Evolutionary conservation across 1,140 invertebrate genomes (phyloP), one percentile per base, ranked within the genome.

Genomic region (Leptonema lineaticorne): DNA sequence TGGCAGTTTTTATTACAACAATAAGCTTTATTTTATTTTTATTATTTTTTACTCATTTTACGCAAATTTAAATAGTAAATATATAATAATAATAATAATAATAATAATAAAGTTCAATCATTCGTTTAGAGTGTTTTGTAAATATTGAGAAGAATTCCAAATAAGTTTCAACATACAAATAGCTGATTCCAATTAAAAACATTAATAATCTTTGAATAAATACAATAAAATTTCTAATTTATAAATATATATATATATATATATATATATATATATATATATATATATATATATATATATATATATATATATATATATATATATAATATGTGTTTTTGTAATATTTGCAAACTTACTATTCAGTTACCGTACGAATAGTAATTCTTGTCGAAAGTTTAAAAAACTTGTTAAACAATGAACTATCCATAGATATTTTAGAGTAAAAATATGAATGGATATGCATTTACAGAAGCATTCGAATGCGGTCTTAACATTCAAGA

Each of bases 381-480:
- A n/a, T 59, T 59, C 24, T 59, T 59, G 57, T 59, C 57, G 33
- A 24, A 59, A 26, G 2, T 16, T 59, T 33, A 30, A 53, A 59
- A 18, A 59, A 30, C 24, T 53, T 33, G 14, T 59, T 26, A 22
- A 50, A 41, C 20, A 53, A 29, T n/a, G n/a, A 68, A 56, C 28
- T 29, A 33, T 72, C 67, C 70, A 53, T 57, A 65, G 56, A 63
- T 64, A 67, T 69, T 69, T 48, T 58, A 45, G 57, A 20, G 63
- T n/a, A 67, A 67, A 69, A 67, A 72, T 69, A 72, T 63, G 50
- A 72, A 63, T 67, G 67, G 66, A 63, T 69, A 63, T 63, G 63
- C 59, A 69, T 59, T n/a, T 57, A 60, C 33, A 66, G 16, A 70
- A 68, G 59, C 65, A 68, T 71, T 67, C 68, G 59, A 46, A 58